These are phyloP conservation scores for Meghimatium bilineatum DNA, from an alignment of 2,888 invertebrate genomes.

Conservation along the genomic window DNA sequence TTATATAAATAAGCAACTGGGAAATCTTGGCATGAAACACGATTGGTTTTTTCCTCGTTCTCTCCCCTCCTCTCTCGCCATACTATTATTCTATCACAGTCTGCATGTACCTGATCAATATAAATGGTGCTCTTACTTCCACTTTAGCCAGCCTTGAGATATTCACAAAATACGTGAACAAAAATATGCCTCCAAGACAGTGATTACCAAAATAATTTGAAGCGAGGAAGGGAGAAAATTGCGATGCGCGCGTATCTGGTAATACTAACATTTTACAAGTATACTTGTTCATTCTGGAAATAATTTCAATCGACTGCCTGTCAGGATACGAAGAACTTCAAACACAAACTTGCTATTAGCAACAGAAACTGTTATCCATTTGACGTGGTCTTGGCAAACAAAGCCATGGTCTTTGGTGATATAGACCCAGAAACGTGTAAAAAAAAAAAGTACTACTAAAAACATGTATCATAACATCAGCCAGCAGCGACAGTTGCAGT, in stretches of 20 bases:
- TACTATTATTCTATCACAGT: background rate
- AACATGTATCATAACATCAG: too few species aligned
- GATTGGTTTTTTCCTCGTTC: constrained; percentile 31
- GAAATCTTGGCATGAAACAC: constrained; percentile 32
- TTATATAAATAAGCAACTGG: constrained; percentile 36
- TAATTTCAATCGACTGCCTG: constrained; percentile 14
- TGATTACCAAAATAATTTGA: background rate
- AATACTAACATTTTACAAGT: background rate
- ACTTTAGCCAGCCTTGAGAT: background rate
- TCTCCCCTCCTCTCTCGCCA: background rate
- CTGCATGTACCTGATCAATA: constrained; percentile 10
- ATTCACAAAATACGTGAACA: background rate
- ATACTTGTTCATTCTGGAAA: background rate
- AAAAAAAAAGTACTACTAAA: too few species aligned
- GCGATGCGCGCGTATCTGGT: background rate
- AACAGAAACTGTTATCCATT: background rate
- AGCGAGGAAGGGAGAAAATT: background rate
- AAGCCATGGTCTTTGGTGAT: background rate
- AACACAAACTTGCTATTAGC: constrained; percentile 7
- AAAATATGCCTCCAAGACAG: background rate
- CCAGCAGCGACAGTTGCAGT: too few species aligned
- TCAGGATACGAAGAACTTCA: constrained; percentile 1
- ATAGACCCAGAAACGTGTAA: too few species aligned
- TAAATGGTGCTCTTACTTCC: background rate
- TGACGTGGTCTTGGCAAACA: constrained; percentile 17